Percentiles rank a stretch among this genome's conserved stretches.
Evolutionary conservation across 2,888 invertebrate genomes (phyloP).

Genomic region (Coelinius sp.): DNA sequence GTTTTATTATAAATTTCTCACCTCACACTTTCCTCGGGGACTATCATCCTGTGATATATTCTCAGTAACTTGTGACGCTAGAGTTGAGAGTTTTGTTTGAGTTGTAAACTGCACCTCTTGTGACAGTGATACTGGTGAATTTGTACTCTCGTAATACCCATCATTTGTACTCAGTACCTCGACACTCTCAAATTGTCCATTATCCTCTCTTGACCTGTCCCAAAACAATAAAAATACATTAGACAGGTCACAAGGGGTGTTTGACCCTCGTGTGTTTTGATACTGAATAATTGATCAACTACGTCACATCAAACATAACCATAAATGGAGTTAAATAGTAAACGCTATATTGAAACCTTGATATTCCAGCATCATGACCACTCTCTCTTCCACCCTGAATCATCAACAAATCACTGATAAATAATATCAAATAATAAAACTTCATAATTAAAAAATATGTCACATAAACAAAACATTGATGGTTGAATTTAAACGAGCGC

Average conservation of each 20-base stretch:
- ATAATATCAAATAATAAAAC: constrained; percentile 62
- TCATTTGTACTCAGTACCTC: neutral
- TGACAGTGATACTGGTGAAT: constrained; percentile 25
- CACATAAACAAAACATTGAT: constrained; percentile 56
- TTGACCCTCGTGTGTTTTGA: constrained; percentile 22
- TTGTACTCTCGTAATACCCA: constrained; percentile 28
- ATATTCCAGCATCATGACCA: constrained; percentile 34
- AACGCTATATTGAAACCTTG: constrained; percentile 28
- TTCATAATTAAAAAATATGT: constrained; percentile 56
- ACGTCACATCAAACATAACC: constrained; percentile 40
- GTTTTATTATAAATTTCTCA: constrained; percentile 27
- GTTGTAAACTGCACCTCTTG: constrained; percentile 19
- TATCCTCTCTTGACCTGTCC: neutral
- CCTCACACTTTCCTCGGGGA: constrained; percentile 61
- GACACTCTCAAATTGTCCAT: neutral
- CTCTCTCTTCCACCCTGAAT: constrained; percentile 48
- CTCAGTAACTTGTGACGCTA: constrained; percentile 6
- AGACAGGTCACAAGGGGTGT: constrained; percentile 1
- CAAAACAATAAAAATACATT: neutral
- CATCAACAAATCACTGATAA: constrained; percentile 60
- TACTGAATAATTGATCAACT: constrained; percentile 17
- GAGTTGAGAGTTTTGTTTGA: constrained; percentile 19
- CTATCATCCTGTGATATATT: constrained; percentile 57
- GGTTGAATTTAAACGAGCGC: constrained; percentile 48
- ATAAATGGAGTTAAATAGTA: constrained; percentile 35